Conservation (phyloP, 2,888 invertebrate species). For the Trichopoda pennipes region DNA sequence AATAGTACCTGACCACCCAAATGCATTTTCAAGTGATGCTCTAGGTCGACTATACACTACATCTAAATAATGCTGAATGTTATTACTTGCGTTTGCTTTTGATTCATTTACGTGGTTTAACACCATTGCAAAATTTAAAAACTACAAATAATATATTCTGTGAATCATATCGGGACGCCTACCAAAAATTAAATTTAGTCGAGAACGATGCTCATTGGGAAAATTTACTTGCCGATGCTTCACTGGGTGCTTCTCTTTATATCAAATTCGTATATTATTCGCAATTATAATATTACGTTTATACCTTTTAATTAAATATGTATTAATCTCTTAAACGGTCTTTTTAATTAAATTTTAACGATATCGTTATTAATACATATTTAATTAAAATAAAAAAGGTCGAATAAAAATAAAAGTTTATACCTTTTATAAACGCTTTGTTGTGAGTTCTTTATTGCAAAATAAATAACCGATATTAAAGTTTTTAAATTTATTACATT, state of each 20-base stretch:
- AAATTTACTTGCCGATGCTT: conserved; percentile 58
- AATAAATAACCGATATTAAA: too few relatives aligned
- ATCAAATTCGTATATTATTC: conserved; percentile 60
- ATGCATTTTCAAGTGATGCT: conserved; percentile 36
- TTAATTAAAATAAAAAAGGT: too few relatives aligned
- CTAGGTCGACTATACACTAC: conserved; percentile 31
- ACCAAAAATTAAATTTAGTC: conserved; percentile 70
- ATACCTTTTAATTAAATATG: too few relatives aligned
- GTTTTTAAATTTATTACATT: too few relatives aligned
- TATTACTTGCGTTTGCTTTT: conserved; percentile 29
- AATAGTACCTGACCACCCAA: conserved; percentile 69
- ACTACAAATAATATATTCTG: conserved; percentile 75
- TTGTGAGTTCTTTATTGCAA: too few relatives aligned
- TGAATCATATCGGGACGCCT: conserved; percentile 72
- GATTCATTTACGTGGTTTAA: conserved; percentile 1
- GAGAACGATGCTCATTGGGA: conserved; percentile 71
- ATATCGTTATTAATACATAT: too few relatives aligned
- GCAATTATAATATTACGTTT: conserved; percentile 58
- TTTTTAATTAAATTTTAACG: too few relatives aligned
- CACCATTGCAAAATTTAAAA: conserved; percentile 65
- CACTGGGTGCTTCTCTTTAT: conserved; percentile 45
- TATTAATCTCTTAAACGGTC: too few relatives aligned
- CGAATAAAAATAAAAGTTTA: too few relatives aligned
- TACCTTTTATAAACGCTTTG: too few relatives aligned
- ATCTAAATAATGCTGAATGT: conserved; percentile 32